Base-by-base conservation (phyloP, 2,113 vertebrate genomes). In the Oreotrochilus melanogaster region DNA sequence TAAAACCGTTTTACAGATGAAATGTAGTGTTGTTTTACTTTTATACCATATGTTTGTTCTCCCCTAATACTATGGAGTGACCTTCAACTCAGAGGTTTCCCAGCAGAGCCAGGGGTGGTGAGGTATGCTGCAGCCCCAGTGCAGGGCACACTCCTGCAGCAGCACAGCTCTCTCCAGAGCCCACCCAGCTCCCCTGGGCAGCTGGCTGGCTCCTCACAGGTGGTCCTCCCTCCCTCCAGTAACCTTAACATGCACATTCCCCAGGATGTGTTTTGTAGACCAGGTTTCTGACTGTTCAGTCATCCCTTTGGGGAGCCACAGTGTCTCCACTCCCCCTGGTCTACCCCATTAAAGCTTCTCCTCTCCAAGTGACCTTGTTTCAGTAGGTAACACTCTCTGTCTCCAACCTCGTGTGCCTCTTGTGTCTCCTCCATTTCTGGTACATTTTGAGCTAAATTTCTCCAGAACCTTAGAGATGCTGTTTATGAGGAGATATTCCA, bases 381-480 rank as follows among this genome's bases (percentile, higher is more conserved):
- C 30, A 14, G 0, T 15, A 11, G 30, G 4, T 35, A 30, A 19
- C 1, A 3, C 13, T 16, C 8, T 66, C 35, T 37, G 45, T 27
- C 79, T 70, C 50, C 1, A 0, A 2, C 50, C 28, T 78, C 9
- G 0, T 35, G 43, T 27, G 0, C 1, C n/a, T 30, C 2, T 28
- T 8, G 6, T 3, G 8, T 51, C 22, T 39, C 18, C 71, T 94
- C 56, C 22, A 0, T 54, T 79, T 45, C 47, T 28, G 16, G 24
- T 15, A 23, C 2, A 0, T 35, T 28, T 56, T 45, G 31, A 27
- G 14, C 53, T 58, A 13, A 16, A 25, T 48, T 89, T 70, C 58
- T 82, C 16, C 21, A n/a, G 57, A 54, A 86, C 65, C 48, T 75
- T 22, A 37, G 65, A 78, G n/a, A 15, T 56, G 58, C 6, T 53